phyloP scores from a whole-genome alignment of 2,113 vertebrate species.

The Rhegmatorhina hoffmannsi region DNA sequence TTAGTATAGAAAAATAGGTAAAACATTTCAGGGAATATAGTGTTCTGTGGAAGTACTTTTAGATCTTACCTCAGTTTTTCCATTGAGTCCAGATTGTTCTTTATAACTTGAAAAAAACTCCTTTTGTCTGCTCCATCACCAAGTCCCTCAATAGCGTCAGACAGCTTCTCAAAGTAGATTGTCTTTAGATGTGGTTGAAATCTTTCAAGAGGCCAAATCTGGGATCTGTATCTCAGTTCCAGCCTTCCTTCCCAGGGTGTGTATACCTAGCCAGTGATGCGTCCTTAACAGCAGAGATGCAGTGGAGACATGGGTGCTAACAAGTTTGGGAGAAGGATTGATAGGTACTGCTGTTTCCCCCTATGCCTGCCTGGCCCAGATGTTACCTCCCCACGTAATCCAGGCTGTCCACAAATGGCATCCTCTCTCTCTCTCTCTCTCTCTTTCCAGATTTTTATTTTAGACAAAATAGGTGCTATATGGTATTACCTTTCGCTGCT shows the following conservation, averaged over 20 bases:
- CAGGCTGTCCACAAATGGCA: not conserved
- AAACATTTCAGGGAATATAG: not conserved
- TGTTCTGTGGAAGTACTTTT: not conserved
- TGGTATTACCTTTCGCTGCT: not conserved
- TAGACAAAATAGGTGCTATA: not conserved
- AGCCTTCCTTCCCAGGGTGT: not conserved
- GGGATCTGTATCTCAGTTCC: not conserved
- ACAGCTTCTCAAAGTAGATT: not conserved
- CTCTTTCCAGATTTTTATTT: not conserved
- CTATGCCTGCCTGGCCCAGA: not conserved
- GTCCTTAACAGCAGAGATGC: not conserved
- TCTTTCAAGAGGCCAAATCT: not conserved
- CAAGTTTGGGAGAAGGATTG: not conserved
- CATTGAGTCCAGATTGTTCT: not conserved
- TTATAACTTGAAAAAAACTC: not conserved
- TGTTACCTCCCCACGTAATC: not conserved
- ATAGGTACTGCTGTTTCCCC: not conserved
- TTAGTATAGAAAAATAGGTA: not conserved
- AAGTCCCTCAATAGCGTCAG: not conserved
- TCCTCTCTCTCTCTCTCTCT: accelerated
- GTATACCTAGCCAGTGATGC: not conserved
- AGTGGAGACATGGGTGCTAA: not conserved
- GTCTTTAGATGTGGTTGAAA: not conserved
- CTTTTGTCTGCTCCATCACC: not conserved
- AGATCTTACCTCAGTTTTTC: not conserved